Evolutionary conservation across 2,113 vertebrate species (phyloP), one percentile per base, ranked within the genome.

Genomic region (Salminus brasiliensis): DNA sequence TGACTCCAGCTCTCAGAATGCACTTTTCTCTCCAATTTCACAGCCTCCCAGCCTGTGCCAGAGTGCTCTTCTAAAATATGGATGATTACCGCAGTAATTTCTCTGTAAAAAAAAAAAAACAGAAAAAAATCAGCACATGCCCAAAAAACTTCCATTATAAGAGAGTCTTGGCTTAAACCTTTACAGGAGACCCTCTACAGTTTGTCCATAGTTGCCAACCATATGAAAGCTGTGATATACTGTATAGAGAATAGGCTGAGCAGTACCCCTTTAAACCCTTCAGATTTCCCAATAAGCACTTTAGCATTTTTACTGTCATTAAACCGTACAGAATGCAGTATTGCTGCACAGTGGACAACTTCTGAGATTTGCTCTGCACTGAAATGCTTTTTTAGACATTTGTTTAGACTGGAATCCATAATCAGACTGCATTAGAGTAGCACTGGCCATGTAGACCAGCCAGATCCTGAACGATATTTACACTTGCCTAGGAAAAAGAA

Each of bases 1-100:
- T 93, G 87, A 94, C 32, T 21, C 71, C 29, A 75, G 65, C 78
- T 65, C 60, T 66, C 62, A 77, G 36, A 30, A 77, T 74, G 39
- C 71, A 43, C n/a, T 30, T 74, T 66, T 85, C 57, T 45, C 47
- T 68, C 68, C 11, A 27, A 1, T 67, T 18, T 49, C 47, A 7
- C 39, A 41, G 39, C 39, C 29, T 21, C n/a, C 81, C 59, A 81
- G 12, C 7, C 25, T 34, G 4, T 68, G 29, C 30, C 25, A 52
- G 63, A 5, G 2, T 53, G 29, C 29, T 55, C 45, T 49, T 59
- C 16, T 21, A 6, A 49, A 49, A 21, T 49, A 21, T 21, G 47
- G 43, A 15, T 15, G 16, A 6, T 45, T 45, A 15, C 43, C 43
- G 16, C 43, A 45, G 43, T n/a, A n/a, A n/a, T n/a, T n/a, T n/a